Evolutionary conservation across 2,888 invertebrate species (phyloP).

Genomic region (Seladonia tumulorum): DNA sequence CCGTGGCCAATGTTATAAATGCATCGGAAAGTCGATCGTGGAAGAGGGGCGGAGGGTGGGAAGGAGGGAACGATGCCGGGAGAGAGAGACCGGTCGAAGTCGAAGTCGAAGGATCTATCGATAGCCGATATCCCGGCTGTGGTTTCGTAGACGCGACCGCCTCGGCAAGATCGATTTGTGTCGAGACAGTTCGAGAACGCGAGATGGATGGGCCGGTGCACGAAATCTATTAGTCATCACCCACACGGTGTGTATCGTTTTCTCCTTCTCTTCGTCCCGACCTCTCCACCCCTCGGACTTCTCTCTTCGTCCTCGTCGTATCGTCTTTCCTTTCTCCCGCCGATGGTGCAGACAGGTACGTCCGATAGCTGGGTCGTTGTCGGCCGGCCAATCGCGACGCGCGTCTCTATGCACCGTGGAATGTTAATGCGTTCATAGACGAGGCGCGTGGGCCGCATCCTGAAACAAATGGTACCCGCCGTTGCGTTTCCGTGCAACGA

Average conservation of each 20-base stretch:
- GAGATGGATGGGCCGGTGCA: constrained; percentile 80
- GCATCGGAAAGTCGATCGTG: constrained; percentile 55
- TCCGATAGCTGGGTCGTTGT: constrained; percentile 66
- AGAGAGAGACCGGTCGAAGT: constrained; percentile 28
- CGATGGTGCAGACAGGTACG: constrained; percentile 73
- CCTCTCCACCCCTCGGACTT: not conserved
- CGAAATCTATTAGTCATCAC: constrained; percentile 83
- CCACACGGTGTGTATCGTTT: constrained; percentile 71
- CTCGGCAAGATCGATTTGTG: constrained; percentile 76
- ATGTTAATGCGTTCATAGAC: constrained; percentile 67
- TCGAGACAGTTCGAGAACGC: constrained; percentile 71
- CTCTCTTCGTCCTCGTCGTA: not conserved
- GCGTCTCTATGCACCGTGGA: constrained; percentile 57
- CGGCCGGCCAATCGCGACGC: constrained; percentile 57
- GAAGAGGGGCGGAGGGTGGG: constrained; percentile 9
- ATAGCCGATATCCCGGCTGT: constrained; percentile 68
- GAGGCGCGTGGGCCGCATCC: constrained; percentile 13
- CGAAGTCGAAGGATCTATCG: constrained; percentile 65
- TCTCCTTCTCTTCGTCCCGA: not conserved
- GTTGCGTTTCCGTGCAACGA: not conserved
- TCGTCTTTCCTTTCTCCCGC: constrained; percentile 12
- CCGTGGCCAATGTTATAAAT: constrained; percentile 76
- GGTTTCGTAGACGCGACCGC: constrained; percentile 63
- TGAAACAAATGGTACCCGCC: constrained; percentile 22
- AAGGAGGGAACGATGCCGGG: constrained; percentile 50